Evolutionary conservation across 2,113 vertebrate species (phyloP), one percentile per base, ranked within the genome.

Genomic region (Dromaius novaehollandiae): DNA sequence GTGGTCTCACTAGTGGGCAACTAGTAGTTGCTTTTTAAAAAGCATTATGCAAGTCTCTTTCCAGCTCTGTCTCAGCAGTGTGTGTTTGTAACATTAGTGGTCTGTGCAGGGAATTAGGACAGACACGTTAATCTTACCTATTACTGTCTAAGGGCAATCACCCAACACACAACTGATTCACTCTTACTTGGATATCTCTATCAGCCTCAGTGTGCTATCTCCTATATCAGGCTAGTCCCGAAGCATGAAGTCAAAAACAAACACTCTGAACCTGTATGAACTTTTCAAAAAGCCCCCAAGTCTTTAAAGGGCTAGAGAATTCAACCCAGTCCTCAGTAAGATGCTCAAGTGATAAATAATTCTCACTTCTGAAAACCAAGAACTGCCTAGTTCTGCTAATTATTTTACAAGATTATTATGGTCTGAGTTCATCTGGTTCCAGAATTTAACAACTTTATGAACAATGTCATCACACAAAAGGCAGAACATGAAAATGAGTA

Each of bases 1-100:
- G 84, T 76, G 81, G 92, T 96, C 86, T 89, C 84, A 73, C 70
- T 53, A 38, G 38, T 38, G 38, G 38, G 6, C 38, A 38, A 38
- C 79, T 81, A 88, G 74, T 92, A 87, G 87, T 22, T 94, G 81
- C 90, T 93, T 96, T 95, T 85, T 91, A 3, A 48, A 53, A 88
- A 61, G 66, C 80, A 82, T 94, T 82, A 68, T 79, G 80, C 84
- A 89, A 80, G 70, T 70, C 66, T 89, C 89, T 79, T 95, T 87
- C 82, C 89, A 96, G 81, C 74, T 91, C 78, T 89, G 60, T 94
- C 92, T 95, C 88, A 76, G 74, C 69, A 81, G 73, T 68, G 61
- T 60, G 55, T 71, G 68, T 22, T n/a, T 92, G 83, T 84, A 90
- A 69, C 44, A 92, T 18, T 81, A 63, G 83, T 36, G 88, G n/a